A percentile compares a stretch with the other conserved stretches of the same genome.
Conservation (phyloP, 2,113 vertebrate species). For the Cervus canadensis region DNA sequence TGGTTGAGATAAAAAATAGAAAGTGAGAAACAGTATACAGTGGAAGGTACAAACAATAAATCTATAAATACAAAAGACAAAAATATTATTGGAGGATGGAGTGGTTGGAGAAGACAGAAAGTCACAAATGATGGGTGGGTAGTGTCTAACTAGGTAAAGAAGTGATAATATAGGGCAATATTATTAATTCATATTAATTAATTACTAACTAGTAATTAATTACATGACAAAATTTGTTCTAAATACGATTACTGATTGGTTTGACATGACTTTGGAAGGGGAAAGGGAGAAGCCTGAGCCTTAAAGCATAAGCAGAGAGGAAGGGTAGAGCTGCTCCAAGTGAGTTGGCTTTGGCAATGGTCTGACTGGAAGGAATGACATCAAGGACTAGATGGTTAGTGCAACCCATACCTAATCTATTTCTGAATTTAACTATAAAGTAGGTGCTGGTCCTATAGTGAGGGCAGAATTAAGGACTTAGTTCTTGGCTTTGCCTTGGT, state of each 20-base stretch:
- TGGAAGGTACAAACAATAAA: background rate
- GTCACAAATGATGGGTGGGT: background rate
- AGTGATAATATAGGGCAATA: background rate
- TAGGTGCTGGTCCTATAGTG: background rate
- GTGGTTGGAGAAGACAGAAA: background rate
- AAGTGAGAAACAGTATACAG: background rate
- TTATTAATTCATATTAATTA: background rate
- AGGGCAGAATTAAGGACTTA: background rate
- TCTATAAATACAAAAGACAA: background rate
- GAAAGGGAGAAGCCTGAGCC: background rate
- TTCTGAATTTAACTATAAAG: background rate
- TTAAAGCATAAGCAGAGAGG: background rate
- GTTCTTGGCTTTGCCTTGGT: background rate
- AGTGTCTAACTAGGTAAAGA: background rate
- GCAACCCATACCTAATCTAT: background rate
- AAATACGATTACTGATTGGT: background rate
- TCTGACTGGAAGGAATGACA: background rate
- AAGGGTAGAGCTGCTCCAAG: background rate
- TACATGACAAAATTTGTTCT: background rate
- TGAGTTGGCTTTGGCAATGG: no score
- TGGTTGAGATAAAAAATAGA: background rate
- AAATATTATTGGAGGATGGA: background rate
- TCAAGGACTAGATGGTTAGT: background rate
- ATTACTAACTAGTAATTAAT: background rate
- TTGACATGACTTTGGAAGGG: background rate